Base-by-base conservation (phyloP, 2,113 vertebrate species). In the Sinocyclocheilus rhinocerous region DNA sequence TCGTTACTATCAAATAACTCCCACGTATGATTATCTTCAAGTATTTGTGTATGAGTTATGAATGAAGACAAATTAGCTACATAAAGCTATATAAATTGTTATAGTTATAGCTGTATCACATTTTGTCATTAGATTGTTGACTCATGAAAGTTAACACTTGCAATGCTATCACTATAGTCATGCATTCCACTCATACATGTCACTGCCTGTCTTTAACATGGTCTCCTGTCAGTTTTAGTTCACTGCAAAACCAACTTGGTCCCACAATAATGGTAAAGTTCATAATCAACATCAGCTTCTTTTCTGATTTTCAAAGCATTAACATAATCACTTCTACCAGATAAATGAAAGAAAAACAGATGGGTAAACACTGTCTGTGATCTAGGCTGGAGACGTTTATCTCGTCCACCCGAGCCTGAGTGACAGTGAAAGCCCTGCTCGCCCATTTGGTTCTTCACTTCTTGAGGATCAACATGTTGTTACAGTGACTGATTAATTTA, bases 151-250 rank as follows among this genome's bases (percentile, higher is more conserved):
- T 65, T 39, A 36, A 36, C 36, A 6, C 22, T 26, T 11, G 24
- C 75, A 55, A 16, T 18, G 39, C 76, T 7, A 59, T 57, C 26
- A 61, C 39, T 36, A 36, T 76, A 59, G 55, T 88, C 87, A 81
- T 18, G 76, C 70, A 85, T 88, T 85, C 84, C 79, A 61, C 36
- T 79, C 55, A 5, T 55, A 12, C 15, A 73, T 65, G 72, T 85
- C 78, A 77, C 9, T 70, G 72, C 55, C 84, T 88, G 83, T 88
- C 61, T 88, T 88, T 88, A 88, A 82, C 83, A 45, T 63, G 36
- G 67, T 48, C 57, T 85, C 55, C 15, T 59, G 22, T 81, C 72
- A 61, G 69, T 82, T 88, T 76, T 81, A 24, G 57, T 20, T 33
- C 29, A 55, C 26, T 33, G 42, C 61, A 36, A 86, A 67, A 50